phyloP scores from a whole-genome alignment of 2,888 invertebrate species.

The Caenorhabditis zanzibari region DNA sequence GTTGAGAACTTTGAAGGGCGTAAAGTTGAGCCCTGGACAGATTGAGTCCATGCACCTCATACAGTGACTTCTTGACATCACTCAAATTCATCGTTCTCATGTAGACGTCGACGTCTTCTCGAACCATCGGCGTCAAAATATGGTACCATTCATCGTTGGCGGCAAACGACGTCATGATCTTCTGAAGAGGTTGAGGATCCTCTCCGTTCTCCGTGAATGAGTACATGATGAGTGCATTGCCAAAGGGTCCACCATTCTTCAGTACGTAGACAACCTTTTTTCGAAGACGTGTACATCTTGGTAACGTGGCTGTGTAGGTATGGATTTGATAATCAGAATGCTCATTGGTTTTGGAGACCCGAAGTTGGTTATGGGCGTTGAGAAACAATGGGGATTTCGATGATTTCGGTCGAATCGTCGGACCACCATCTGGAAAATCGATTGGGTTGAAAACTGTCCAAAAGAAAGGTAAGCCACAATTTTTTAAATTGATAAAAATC shows the following conservation, averaged over 20 bases:
- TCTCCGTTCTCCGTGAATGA: conserved; percentile 67
- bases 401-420: conserved; percentile 49
- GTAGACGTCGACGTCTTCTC: neutral
- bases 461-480: no score
- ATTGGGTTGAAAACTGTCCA: no score
- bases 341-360: conserved; percentile 40
- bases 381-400: conserved; percentile 31
- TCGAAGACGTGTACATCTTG: conserved; percentile 66
- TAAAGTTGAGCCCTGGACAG: neutral
- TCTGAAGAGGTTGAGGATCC: conserved; percentile 48
- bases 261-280: conserved; percentile 68
- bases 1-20: neutral
- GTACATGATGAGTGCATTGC: conserved; percentile 69
- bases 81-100: neutral
- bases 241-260: conserved; percentile 58
- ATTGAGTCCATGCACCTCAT: neutral
- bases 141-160: neutral
- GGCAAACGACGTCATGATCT: neutral
- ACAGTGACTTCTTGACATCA: neutral
- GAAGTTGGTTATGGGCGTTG: conserved; percentile 52
- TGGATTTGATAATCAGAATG: conserved; percentile 62
- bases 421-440: neutral
- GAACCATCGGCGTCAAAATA: neutral
- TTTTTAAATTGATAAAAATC: no score
- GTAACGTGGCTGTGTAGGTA: conserved; percentile 69